Conservation (phyloP, 2,113 vertebrate species). For the Clinocottus analis region DNA sequence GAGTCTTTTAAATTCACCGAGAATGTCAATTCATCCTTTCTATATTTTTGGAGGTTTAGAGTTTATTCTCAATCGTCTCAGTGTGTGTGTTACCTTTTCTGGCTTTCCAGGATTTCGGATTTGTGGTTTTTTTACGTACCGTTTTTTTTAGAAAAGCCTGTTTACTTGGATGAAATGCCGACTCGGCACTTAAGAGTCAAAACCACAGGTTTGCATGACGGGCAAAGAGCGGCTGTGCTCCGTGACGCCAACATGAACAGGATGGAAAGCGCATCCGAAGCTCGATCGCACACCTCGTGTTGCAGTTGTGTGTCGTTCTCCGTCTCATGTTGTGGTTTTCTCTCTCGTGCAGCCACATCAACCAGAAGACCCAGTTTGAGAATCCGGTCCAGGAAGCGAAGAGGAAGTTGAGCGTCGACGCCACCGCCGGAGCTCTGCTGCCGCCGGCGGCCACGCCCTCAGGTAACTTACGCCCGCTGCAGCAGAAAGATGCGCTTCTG, state of each 20-base stretch:
- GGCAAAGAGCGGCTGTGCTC: slow-evolving; percentile 6
- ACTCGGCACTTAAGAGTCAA: slow-evolving; percentile 50
- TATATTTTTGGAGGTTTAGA: neutral
- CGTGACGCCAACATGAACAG: neutral
- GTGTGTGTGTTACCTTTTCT: neutral
- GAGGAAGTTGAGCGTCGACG: slow-evolving; percentile 87
- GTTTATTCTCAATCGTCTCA: neutral
- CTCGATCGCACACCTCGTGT: neutral
- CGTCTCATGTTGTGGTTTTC: neutral
- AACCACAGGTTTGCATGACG: slow-evolving; percentile 68
- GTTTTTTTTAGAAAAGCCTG: neutral
- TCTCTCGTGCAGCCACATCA: slow-evolving; percentile 89
- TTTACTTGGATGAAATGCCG: neutral
- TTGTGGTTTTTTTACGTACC: neutral
- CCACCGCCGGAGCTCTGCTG: slow-evolving; percentile 57
- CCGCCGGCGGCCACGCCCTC: slow-evolving; percentile 60
- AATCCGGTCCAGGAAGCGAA: slow-evolving; percentile 98
- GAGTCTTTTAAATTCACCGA: slow-evolving; percentile 5
- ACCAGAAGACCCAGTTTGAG: slow-evolving; percentile 99
- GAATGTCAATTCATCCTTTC: neutral
- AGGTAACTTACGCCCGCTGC: slow-evolving; percentile 64
- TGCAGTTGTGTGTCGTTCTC: neutral
- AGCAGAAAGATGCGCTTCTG: neutral
- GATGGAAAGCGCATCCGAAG: neutral
- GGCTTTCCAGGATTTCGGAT: neutral